Evolutionary conservation across 2,113 vertebrate genomes (phyloP).

Genomic region (Delphinapterus leucas): DNA sequence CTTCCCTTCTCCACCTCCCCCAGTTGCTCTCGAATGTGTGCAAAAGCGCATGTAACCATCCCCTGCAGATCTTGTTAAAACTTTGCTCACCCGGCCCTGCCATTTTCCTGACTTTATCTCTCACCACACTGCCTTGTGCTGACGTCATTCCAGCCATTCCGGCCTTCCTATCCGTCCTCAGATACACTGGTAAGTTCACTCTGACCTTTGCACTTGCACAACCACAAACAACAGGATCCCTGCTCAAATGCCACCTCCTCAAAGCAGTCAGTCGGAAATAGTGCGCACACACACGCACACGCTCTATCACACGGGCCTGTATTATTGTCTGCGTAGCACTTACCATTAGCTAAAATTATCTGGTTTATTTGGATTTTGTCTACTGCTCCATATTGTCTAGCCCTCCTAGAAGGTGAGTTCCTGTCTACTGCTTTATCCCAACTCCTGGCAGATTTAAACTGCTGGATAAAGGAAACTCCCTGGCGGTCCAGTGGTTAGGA

Average conservation of each 20-base stretch:
- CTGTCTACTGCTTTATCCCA: neutral
- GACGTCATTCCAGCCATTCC: neutral
- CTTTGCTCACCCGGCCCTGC: neutral
- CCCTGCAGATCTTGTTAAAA: neutral
- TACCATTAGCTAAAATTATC: neutral
- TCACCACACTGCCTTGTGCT: neutral
- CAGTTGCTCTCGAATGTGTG: neutral
- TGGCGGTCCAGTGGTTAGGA: neutral
- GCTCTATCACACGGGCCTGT: neutral
- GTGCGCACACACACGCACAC: neutral
- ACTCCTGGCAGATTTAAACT: neutral
- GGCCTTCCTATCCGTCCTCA: neutral
- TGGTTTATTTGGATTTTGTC: slow-evolving; percentile 6
- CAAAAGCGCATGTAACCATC: neutral
- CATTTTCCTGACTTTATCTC: neutral
- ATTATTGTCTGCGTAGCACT: neutral
- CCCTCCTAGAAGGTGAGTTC: neutral
- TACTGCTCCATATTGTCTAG: neutral
- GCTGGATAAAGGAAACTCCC: neutral
- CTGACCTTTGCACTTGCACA: neutral
- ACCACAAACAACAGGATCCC: neutral
- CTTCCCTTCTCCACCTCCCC: neutral
- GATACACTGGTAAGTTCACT: neutral
- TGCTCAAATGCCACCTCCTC: neutral
- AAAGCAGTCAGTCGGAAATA: neutral